Base-by-base conservation (phyloP, 2,797 vertebrate species). In the Miichthys miiuy region DNA sequence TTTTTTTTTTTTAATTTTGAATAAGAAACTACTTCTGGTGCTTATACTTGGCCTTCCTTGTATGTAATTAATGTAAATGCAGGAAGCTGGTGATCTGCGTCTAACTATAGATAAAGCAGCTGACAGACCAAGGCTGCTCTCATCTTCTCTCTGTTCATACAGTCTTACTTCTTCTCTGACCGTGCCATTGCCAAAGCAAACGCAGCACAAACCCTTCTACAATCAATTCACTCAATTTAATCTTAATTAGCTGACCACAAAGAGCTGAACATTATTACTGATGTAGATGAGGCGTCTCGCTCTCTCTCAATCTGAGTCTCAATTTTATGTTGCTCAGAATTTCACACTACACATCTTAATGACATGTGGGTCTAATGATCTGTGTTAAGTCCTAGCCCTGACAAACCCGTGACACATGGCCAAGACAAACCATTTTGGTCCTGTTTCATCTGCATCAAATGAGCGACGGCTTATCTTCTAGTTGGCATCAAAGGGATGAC, bases 201-300 rank as follows among this genome's bases (percentile, higher is more conserved):
- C 30, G 25, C 76, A 47, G 79, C 74, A 73, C 72, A 73, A 72
- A 72, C 77, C 57, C 66, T 20, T 64, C 78, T 34, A 63, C 81
- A 77, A 88, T 89, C 89, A 89, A 60, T 84, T 75, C 85, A 61
- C 80, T 88, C 79, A 77, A 89, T 91, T 87, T 84, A 73, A 84
- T 82, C 85, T 89, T 91, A 92, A 93, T 90, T 91, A 91, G 81
- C 72, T 50, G 68, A 87, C 83, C 83, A 83, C 87, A 85, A 82
- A 90, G 74, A 77, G 72, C 77, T 18, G 63, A 61, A 60, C 82
- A 65, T 68, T 65, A 34, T 50, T 21, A 23, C 80, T 17, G 52
- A 82, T 47, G 79, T 41, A 67, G 72, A 84, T 58, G 83, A 79
- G 64, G 50, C 47, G 5, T 61, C 69, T 69, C 50, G 6, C 52